Evolutionary conservation across 2,888 invertebrate species (phyloP).

Genomic region (Rhodophaea formosa): DNA sequence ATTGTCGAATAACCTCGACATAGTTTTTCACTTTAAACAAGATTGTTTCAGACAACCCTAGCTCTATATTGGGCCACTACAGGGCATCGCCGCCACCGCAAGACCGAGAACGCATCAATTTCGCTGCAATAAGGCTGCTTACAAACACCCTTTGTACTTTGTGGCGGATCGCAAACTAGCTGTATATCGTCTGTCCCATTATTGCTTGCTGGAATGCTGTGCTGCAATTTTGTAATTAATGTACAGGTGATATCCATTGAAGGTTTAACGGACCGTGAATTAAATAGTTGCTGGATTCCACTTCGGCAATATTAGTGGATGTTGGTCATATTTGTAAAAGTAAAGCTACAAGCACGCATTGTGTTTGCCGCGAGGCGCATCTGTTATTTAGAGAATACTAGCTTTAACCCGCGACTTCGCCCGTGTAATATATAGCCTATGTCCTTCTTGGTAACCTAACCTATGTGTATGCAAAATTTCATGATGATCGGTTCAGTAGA

Average conservation of each 20-base stretch:
- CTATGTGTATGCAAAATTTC: no score
- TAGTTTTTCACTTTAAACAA: no score
- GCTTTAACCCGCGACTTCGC: no score
- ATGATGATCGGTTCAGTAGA: no score
- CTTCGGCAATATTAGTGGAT: background rate
- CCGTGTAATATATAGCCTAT: no score
- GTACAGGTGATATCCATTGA: constrained; percentile 25
- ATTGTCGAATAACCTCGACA: no score
- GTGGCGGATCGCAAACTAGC: constrained; percentile 53
- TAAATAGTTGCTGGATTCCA: constrained; percentile 4
- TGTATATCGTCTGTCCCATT: constrained; percentile 42
- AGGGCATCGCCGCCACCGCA: constrained; percentile 5
- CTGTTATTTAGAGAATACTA: no score
- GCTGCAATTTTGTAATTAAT: constrained; percentile 57
- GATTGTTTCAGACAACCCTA: background rate
- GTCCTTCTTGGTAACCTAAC: no score
- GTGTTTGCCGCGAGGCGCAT: no score
- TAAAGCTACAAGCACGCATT: no score
- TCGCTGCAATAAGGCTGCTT: constrained; percentile 46
- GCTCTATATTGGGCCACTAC: background rate
- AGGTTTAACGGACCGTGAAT: background rate
- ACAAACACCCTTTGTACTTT: constrained; percentile 65
- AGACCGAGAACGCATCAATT: constrained; percentile 15
- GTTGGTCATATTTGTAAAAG: no score
- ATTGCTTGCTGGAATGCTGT: constrained; percentile 50